phyloP scores from a whole-genome alignment of 1,140 invertebrate species.

The Drosophila parvula region DNA sequence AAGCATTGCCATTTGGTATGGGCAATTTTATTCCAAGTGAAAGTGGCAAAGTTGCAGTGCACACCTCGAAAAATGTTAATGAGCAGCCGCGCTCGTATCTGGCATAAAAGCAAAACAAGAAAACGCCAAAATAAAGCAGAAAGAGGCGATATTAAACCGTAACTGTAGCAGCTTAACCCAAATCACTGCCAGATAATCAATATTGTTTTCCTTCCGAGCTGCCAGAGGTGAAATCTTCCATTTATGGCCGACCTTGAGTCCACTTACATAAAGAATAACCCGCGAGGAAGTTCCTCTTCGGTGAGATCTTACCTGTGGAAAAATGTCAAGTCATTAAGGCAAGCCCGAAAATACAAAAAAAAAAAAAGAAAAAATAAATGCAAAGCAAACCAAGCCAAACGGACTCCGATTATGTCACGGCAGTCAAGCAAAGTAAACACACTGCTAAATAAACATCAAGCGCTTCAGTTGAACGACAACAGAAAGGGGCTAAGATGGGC shows the following conservation, averaged over 20 bases:
- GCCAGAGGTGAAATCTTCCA: constrained; percentile 59
- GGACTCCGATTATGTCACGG: constrained; percentile 63
- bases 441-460: constrained; percentile 72
- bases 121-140: constrained; percentile 29
- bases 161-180: constrained; percentile 73
- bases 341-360: constrained; percentile 11
- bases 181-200: constrained; percentile 63
- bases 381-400: constrained; percentile 48
- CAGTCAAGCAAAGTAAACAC: constrained; percentile 38
- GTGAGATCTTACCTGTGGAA: constrained; percentile 3
- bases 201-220: constrained; percentile 22
- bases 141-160: constrained; percentile 38
- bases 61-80: constrained; percentile 80
- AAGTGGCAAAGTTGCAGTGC: constrained; percentile 81
- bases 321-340: constrained; percentile 62
- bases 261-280: constrained; percentile 57
- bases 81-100: constrained; percentile 57
- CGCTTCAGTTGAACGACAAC: constrained; percentile 63
- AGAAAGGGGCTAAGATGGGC: not conserved
- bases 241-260: constrained; percentile 58
- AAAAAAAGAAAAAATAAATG: not conserved
- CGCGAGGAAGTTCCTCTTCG: constrained; percentile 26
- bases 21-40: constrained; percentile 79
- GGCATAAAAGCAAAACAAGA: constrained; percentile 49
- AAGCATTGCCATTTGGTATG: constrained; percentile 73